phyloP scores from a whole-genome alignment of 2,113 vertebrate genomes.

The Cyanoramphus novaezelandiae region DNA sequence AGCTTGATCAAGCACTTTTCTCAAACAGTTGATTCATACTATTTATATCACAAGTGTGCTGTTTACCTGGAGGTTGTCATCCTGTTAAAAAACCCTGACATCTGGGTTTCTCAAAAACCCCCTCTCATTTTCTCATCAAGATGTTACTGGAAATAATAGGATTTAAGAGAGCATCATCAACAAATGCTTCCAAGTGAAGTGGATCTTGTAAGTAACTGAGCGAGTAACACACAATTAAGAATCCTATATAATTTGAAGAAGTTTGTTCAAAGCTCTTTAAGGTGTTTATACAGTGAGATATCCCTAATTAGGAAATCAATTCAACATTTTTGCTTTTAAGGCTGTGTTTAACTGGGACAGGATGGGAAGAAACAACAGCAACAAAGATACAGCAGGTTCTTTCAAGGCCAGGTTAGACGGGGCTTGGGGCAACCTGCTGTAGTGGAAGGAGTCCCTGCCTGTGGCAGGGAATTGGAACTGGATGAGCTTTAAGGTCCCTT shows the following conservation, averaged over 20 bases:
- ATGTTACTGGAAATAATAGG: background rate
- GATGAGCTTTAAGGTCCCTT: background rate
- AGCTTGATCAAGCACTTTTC: constrained; percentile 50
- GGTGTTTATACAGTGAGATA: background rate
- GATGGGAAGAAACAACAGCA: background rate
- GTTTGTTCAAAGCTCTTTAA: background rate
- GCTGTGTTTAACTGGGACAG: background rate
- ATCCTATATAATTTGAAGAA: background rate
- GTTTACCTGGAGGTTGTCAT: constrained; percentile 41
- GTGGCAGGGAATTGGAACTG: background rate
- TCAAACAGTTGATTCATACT: constrained; percentile 3
- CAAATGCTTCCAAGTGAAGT: background rate
- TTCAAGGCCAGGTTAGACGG: background rate
- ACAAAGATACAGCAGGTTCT: background rate
- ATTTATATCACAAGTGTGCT: constrained; percentile 41
- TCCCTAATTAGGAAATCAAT: background rate
- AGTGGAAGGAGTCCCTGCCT: background rate
- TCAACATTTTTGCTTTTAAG: background rate
- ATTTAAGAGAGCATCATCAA: background rate
- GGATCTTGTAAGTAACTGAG: background rate
- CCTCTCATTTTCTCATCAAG: background rate
- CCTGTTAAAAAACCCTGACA: constrained; percentile 1
- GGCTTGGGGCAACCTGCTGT: background rate
- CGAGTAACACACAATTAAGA: background rate
- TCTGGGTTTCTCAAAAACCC: background rate